A percentile compares a stretch with the other conserved stretches of the same genome.
These are phyloP conservation scores for Falcaria lacertinaria DNA, from an alignment of 2,888 invertebrate genomes.

Conservation along the genomic window DNA sequence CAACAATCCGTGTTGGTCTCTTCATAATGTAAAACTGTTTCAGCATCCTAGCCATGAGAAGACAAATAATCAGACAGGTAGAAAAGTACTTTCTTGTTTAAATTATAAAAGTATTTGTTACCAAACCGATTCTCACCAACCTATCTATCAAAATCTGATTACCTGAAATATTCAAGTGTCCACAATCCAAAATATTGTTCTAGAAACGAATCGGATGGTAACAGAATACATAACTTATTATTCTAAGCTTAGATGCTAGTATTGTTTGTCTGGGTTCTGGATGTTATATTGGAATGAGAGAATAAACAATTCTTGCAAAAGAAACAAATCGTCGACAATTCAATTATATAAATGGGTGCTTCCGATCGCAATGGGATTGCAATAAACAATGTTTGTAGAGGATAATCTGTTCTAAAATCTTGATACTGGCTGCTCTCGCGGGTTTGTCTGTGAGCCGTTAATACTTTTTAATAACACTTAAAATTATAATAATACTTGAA, in stretches of 20 bases:
- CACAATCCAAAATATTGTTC: constrained; percentile 8
- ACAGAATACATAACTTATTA: background rate
- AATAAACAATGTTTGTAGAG: background rate
- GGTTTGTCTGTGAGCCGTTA: too few relatives aligned
- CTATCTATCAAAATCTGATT: constrained; percentile 35
- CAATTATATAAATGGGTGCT: constrained; percentile 50
- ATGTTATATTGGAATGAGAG: constrained; percentile 18
- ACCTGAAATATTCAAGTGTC: too few relatives aligned
- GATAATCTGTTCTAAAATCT: background rate
- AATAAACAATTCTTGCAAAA: constrained; percentile 53
- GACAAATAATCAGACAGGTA: too few relatives aligned
- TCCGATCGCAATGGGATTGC: background rate
- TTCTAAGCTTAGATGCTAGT: background rate
- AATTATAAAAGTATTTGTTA: too few relatives aligned
- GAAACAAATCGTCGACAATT: constrained; percentile 52
- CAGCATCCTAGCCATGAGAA: too few relatives aligned
- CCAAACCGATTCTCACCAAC: too few relatives aligned
- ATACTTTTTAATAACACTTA: too few relatives aligned
- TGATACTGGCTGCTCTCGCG: too few relatives aligned
- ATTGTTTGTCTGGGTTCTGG: background rate
- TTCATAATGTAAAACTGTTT: too few relatives aligned
- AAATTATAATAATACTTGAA: too few relatives aligned
- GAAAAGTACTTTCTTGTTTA: too few relatives aligned
- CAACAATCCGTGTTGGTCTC: too few relatives aligned
- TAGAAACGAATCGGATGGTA: constrained; percentile 9